These are phyloP conservation scores for Paraplagusia blochii DNA, from an alignment of 2,113 vertebrate species.

Conservation along the genomic window DNA sequence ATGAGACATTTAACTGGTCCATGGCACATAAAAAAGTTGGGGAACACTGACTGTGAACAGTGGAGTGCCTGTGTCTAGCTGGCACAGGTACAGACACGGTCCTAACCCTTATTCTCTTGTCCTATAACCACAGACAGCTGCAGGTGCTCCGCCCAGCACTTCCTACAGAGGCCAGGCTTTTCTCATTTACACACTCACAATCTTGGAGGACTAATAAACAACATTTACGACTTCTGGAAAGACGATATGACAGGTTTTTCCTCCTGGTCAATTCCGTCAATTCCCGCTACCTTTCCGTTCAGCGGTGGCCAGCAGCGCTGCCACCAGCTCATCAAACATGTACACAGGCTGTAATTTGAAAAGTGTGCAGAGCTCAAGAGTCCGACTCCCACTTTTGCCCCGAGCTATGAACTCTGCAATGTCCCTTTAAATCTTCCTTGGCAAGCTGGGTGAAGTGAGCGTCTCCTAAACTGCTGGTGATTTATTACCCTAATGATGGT, in stretches of 20 bases:
- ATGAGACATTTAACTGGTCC: no score
- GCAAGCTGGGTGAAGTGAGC: slow-evolving; percentile 37
- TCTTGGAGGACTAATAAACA: slow-evolving; percentile 49
- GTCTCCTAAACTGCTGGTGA: slow-evolving; percentile 32
- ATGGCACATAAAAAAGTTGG: no score
- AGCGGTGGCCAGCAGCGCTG: slow-evolving; percentile 26
- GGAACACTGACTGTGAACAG: slow-evolving; percentile 43
- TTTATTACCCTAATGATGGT: slow-evolving; percentile 42
- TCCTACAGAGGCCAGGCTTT: slow-evolving; percentile 48
- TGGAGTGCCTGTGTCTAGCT: slow-evolving; percentile 57
- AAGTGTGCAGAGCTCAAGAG: slow-evolving; percentile 10
- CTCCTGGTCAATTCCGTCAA: slow-evolving; percentile 44
- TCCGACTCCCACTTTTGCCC: slow-evolving; percentile 28
- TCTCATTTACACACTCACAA: slow-evolving; percentile 28
- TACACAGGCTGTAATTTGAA: slow-evolving; percentile 40
- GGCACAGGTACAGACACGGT: slow-evolving; percentile 65
- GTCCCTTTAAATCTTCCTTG: slow-evolving; percentile 52
- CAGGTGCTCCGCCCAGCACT: slow-evolving; percentile 67
- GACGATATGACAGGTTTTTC: slow-evolving; percentile 50
- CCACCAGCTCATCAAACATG: slow-evolving; percentile 59
- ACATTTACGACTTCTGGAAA: slow-evolving; percentile 55
- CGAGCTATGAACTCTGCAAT: slow-evolving; percentile 30
- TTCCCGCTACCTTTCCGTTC: slow-evolving; percentile 47
- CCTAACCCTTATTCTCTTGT: slow-evolving; percentile 67
- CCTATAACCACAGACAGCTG: slow-evolving; percentile 69